Base-by-base conservation (phyloP, 1,140 invertebrate genomes). In the Drosophila nigromelanica region DNA sequence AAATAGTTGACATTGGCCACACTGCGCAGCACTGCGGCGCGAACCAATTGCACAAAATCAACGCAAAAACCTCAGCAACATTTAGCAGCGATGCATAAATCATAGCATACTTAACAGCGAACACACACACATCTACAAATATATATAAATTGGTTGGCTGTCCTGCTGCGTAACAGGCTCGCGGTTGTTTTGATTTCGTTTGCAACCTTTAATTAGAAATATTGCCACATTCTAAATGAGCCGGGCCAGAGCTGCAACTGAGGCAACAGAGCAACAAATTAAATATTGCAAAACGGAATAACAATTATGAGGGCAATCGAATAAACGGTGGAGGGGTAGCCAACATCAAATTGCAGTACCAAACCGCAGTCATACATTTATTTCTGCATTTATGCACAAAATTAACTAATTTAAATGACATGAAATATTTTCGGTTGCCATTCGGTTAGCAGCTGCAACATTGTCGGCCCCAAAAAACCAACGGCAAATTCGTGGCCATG, bases 111-210 rank as follows among this genome's bases (percentile, higher is more conserved):
- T 87, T 87, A 87, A 78, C 72, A 63, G 80, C 54, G 77, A 73
- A 52, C 64, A 61, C 55, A 70, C 50, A 63, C 35, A 60, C 42
- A 27, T 39, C 27, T 40, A 58, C 24, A 37, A 55, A 48, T 2
- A 42, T 42, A 55, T 15, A 14, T 24, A 59, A 64, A 60, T 67
- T 71, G 62, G 54, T 69, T 54, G 59, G 35, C 51, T 78, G 70
- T 77, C 73, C 73, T 60, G 81, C 59, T 73, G 78, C 39, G 73
- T 55, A 68, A 67, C 62, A 33, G 70, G 61, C 74, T 58, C 70
- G 82, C 82, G 82, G 82, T 87, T 81, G 81, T 87, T 86, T 86
- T 87, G 82, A 87, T 87, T 87, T 78, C 86, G 81, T 86, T 86
- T 86, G 71, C 75, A 81, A 87, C 81, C 82, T 81, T 86, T 87